Conservation (phyloP, 2,888 invertebrate genomes). For the Pasiphila rectangulata region DNA sequence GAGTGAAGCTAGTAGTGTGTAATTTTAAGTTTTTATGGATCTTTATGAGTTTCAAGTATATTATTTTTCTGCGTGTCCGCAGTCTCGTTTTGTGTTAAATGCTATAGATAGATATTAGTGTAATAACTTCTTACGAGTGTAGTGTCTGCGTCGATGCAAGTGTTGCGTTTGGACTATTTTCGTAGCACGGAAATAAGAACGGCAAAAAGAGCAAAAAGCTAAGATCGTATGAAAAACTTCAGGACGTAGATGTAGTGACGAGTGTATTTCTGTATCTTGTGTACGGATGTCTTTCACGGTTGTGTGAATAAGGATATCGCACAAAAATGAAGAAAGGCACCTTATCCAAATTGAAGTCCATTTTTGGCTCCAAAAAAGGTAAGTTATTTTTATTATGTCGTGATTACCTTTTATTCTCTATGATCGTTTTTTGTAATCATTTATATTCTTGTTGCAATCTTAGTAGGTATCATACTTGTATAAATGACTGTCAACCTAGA, state of each 20-base stretch:
- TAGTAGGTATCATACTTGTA: not conserved
- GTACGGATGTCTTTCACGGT: conserved; percentile 60
- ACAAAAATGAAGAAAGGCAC: conserved; percentile 73
- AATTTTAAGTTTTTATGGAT: not conserved
- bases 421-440: not conserved
- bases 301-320: conserved; percentile 43
- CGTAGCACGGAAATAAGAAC: conserved; percentile 81
- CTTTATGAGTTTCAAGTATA: conserved; percentile 1
- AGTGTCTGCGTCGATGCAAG: conserved; percentile 73
- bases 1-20: conserved; percentile 34
- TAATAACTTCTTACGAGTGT: conserved; percentile 61
- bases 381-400: conserved; percentile 25
- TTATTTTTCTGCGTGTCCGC: conserved; percentile 1
- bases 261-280: conserved; percentile 74
- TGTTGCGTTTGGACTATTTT: conserved; percentile 77
- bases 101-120: too few relatives aligned
- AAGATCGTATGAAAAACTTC: conserved; percentile 74
- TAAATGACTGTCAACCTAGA: not conserved
- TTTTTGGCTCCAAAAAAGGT: conserved; percentile 75
- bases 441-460: not conserved
- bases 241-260: conserved; percentile 61
- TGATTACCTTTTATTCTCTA: not conserved
- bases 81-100: conserved; percentile 25
- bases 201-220: conserved; percentile 79
- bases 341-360: conserved; percentile 70